These are phyloP conservation scores for Malurus cyaneus DNA, from an alignment of 2,113 vertebrate species.

Conservation along the genomic window DNA sequence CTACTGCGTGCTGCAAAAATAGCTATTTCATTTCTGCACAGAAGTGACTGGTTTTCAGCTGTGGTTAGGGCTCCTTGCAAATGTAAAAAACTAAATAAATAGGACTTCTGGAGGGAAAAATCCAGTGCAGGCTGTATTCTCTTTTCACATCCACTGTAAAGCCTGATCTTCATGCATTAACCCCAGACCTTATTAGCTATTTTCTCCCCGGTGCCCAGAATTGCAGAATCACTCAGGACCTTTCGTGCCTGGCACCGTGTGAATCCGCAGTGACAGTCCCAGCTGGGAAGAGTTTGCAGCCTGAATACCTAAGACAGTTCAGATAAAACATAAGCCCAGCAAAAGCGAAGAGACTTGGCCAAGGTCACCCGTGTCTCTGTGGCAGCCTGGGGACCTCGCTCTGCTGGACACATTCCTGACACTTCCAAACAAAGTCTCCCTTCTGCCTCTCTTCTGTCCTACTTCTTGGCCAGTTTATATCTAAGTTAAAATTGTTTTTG, in stretches of 20 bases:
- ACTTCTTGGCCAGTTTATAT: rapidly evolving
- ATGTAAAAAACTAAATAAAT: conserved; percentile 10
- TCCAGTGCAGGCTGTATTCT: not conserved
- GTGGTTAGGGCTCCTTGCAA: not conserved
- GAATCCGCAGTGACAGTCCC: conserved; percentile 19
- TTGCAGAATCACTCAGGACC: not conserved
- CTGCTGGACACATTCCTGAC: not conserved
- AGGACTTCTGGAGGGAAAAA: not conserved
- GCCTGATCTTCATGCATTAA: not conserved
- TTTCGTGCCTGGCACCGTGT: not conserved
- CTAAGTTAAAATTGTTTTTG: not conserved
- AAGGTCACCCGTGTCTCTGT: not conserved
- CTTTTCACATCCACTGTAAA: not conserved
- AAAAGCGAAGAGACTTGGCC: not conserved
- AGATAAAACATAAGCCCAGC: not conserved
- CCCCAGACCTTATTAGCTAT: not conserved
- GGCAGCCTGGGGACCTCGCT: not conserved
- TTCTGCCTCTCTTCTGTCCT: not conserved
- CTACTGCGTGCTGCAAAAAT: conserved; percentile 38
- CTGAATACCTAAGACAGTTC: not conserved
- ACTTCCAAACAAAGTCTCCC: not conserved
- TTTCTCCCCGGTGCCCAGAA: not conserved
- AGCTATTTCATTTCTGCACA: not conserved
- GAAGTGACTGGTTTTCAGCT: conserved; percentile 2
- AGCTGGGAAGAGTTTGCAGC: conserved; percentile 10